A percentile compares a stretch with the other conserved stretches of the same genome.
These are phyloP conservation scores for Triplophysa rosa DNA, from an alignment of 2,113 vertebrate species.

Conservation along the genomic window DNA sequence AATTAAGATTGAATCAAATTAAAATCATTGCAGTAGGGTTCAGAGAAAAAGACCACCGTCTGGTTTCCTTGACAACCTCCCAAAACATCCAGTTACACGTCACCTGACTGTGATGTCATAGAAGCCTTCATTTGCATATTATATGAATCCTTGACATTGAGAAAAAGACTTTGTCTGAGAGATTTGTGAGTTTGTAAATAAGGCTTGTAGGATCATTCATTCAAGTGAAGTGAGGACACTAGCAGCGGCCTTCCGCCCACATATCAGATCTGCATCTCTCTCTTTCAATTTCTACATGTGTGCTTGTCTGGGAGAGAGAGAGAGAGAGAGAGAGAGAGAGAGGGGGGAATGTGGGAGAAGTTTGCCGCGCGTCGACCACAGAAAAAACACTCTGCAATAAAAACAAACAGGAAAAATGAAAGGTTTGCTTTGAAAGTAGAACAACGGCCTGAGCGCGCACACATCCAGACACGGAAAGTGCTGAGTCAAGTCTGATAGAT, in stretches of 20 bases:
- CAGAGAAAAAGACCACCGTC: not conserved
- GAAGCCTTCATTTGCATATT: conserved; percentile 28
- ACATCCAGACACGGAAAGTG: conserved; percentile 18
- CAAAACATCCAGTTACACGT: conserved; percentile 28
- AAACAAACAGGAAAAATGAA: not conserved
- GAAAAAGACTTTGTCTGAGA: not conserved
- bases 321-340: not conserved
- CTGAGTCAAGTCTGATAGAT: not conserved
- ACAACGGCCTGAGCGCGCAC: conserved; percentile 33
- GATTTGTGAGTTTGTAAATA: not conserved
- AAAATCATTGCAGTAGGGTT: not conserved
- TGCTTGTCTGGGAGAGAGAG: conserved; percentile 26
- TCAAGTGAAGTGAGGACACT: conserved; percentile 37
- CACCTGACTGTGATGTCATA: conserved; percentile 45
- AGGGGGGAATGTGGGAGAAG: conserved; percentile 42
- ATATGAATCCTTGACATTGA: not conserved
- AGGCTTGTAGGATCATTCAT: conserved; percentile 33
- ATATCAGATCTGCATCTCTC: conserved; percentile 25
- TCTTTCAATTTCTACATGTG: not conserved
- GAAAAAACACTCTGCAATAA: conserved; percentile 11
- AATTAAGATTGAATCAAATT: not conserved
- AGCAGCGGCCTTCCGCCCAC: conserved; percentile 45
- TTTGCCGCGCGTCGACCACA: conserved; percentile 11
- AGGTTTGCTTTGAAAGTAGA: not conserved
- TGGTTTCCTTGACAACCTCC: conserved; percentile 43